Base-by-base conservation (phyloP, 2,113 vertebrate species). In the Gasterosteus nipponicus region DNA sequence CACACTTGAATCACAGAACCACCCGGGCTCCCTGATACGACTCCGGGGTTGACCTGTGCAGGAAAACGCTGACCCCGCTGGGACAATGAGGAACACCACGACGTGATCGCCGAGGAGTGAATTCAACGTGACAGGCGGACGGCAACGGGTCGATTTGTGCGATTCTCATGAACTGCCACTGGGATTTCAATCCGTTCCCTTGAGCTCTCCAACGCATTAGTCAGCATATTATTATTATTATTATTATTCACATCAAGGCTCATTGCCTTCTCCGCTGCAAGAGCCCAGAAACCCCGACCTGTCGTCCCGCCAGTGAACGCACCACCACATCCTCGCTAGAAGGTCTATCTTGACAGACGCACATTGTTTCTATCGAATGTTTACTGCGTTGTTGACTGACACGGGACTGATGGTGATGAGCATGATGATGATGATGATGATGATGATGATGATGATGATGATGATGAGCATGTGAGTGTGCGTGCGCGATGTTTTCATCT, bases 401-500 rank as follows among this genome's bases (percentile, higher is more conserved):
- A 5, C 59, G 62, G 38, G 49, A 75, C 46, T 69, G 38, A 51
- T 26, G 10, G 39, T 39, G 33, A 38, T 10, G 29, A n/a, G n/a
- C n/a, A 16, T 16, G 56, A 15, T 6, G 7, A 11, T 3, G 39
- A 44, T 22, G 7, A 19, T 26, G 10, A 46, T 39, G 33, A 38
- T 10, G 29, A 16, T 16, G 56, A 15, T 6, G 7, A 11, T 3
- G 39, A 44, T 22, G 7, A 19, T 22, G 39, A 26, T 26, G 22
- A 26, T 26, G 26, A 15, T 29, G 54, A 12, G 19, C 11, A 10
- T 6, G 39, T 63, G 41, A 15, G 39, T 29, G 41, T 29, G 39
- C 15, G 60, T 63, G 61, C 15, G 38, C 7, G 35, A 53, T 51
- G 63, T 19, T 14, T 41, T 72, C 49, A 35, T 51, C 96, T 96